These are phyloP conservation scores for Cheilosia vulpina DNA, from an alignment of 2,888 invertebrate genomes.

Conservation along the genomic window DNA sequence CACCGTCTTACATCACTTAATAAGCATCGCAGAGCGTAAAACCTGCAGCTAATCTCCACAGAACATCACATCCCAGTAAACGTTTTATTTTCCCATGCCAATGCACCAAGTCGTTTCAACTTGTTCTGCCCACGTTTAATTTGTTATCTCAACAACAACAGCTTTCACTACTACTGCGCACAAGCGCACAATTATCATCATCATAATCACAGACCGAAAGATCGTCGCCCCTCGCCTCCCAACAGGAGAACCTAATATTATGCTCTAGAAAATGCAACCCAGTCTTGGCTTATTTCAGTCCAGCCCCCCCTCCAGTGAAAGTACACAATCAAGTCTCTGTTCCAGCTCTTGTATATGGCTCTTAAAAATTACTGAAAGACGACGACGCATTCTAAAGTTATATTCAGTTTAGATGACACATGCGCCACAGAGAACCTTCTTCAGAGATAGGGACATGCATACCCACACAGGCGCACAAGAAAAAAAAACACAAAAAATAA, in stretches of 20 bases:
- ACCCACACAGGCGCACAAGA: constrained; percentile 20
- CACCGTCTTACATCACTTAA: no score
- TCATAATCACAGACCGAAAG: constrained; percentile 55
- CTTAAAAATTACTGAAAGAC: constrained; percentile 25
- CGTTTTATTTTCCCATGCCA: constrained; percentile 58
- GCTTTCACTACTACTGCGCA: constrained; percentile 68
- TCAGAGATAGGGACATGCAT: constrained; percentile 7
- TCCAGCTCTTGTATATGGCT: neutral
- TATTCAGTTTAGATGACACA: constrained; percentile 52
- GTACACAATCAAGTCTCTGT: constrained; percentile 50
- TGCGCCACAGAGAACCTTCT: constrained; percentile 41
- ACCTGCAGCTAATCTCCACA: constrained; percentile 49
- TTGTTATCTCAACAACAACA: constrained; percentile 56
- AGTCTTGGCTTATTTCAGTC: neutral
- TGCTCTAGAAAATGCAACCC: constrained; percentile 42
- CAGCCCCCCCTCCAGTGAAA: constrained; percentile 44
- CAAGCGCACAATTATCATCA: constrained; percentile 64
- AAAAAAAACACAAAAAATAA: no score
- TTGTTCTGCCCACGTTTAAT: constrained; percentile 67
- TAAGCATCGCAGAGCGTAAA: constrained; percentile 1
- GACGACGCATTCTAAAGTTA: constrained; percentile 35
- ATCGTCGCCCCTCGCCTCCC: constrained; percentile 8
- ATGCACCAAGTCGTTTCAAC: constrained; percentile 16
- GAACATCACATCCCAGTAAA: constrained; percentile 60
- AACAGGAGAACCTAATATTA: constrained; percentile 50